Base-by-base conservation (phyloP, 2,113 vertebrate genomes). In the Willisornis vidua region DNA sequence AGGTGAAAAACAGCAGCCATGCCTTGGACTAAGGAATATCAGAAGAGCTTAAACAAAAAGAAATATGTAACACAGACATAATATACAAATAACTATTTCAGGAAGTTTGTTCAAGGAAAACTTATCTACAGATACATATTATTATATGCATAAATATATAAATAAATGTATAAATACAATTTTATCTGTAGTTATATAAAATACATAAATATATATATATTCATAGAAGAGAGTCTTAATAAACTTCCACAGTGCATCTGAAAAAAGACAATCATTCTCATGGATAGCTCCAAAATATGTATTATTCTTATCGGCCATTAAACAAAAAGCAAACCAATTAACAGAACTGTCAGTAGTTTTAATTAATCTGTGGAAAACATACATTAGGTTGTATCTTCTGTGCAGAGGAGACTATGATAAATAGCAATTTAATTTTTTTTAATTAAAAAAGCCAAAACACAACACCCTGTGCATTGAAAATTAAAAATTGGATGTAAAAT, bases 181-280 rank as follows among this genome's bases (percentile, higher is more conserved):
- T 41, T 81, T 39, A 48, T 45, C 22, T 55, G 22, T 7, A 25
- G 12, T 17, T 45, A 54, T 11, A 31, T 9, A 23, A 37, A 63
- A 43, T 37, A 43, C 1, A 37, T 89, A 1, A 41, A 43, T 41
- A 58, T 28, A 46, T 28, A 46, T 49, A 10, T 54, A 31, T 88
- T 24, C 51, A 1, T 37, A 29, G 19, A 68, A 5, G 49, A 3
- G 1, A 1, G 1, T 37, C 7, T 14, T 66, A 51, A 66, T 35
- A 82, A 67, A 76, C 62, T 17, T 58, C 43, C 16, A 46, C 19
- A 9, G 2, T n/a, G 3, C 57, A 20, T 54, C 28, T 72, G 48
- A 68, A 83, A 43, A 85, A 93, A 71, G 4, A 3, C 24, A 28
- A 8, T 39, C 3, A 23, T 43, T 87, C 41, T 68, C 76, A 58